phyloP scores from a whole-genome alignment of 2,888 invertebrate species.

The Dolichomitus sp. region DNA sequence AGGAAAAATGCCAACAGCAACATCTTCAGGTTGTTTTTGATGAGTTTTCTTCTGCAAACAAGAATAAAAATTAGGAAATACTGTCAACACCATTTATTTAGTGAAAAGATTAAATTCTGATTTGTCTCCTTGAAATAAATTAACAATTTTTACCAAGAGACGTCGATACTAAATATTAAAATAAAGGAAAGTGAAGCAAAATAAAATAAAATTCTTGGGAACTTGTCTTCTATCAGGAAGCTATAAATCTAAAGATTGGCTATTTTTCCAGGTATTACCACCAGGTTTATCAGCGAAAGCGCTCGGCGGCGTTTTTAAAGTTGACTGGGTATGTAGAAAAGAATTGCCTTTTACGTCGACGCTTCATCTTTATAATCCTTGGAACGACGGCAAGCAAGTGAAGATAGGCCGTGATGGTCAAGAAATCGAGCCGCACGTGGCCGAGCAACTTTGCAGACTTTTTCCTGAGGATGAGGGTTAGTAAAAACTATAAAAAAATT shows the following conservation, averaged over 20 bases:
- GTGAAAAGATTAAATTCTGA: too few relatives aligned
- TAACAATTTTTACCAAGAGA: too few relatives aligned
- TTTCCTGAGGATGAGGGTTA: conserved; percentile 96
- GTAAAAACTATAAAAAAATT: conserved; percentile 46
- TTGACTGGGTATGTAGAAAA: conserved; percentile 98
- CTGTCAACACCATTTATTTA: too few relatives aligned
- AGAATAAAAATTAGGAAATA: too few relatives aligned
- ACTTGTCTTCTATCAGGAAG: too few relatives aligned
- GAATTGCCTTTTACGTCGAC: conserved; percentile 97
- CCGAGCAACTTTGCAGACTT: conserved; percentile 96
- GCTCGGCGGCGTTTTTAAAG: conserved; percentile 97
- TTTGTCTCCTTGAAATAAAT: too few relatives aligned
- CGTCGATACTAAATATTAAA: too few relatives aligned
- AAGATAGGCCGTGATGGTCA: conserved; percentile 99
- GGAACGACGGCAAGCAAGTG: conserved; percentile 99
- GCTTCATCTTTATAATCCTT: conserved; percentile 97
- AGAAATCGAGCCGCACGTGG: conserved; percentile 98
- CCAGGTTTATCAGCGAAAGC: conserved; percentile 97
- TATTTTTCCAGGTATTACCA: conserved; percentile 89
- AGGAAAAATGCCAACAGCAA: too few relatives aligned
- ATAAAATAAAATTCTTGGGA: too few relatives aligned
- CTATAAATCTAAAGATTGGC: background rate
- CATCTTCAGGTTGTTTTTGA: too few relatives aligned
- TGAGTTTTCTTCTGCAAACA: too few relatives aligned
- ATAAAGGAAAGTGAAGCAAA: too few relatives aligned